phyloP scores from a whole-genome alignment of 2,113 vertebrate species.

The Oryzias melastigma region DNA sequence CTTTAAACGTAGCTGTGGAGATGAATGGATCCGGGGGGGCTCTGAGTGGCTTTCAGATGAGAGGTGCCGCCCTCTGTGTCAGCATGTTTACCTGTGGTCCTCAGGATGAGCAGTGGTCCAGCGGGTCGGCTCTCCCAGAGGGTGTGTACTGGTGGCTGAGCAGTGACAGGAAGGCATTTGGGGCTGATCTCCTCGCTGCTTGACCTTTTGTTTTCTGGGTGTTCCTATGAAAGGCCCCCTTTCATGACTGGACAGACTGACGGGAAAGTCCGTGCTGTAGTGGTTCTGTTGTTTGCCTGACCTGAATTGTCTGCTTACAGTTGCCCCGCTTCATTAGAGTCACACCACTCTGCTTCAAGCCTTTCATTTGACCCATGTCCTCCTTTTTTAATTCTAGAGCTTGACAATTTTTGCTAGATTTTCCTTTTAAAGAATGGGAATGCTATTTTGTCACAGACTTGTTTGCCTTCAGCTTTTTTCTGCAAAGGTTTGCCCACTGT shows the following conservation, averaged over 20 bases:
- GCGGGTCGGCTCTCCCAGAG: constrained; percentile 38
- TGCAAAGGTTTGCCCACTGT: too few species aligned
- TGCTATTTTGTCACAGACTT: not conserved
- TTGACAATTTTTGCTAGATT: too few species aligned
- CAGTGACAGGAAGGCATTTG: constrained; percentile 36
- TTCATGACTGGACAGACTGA: constrained; percentile 37
- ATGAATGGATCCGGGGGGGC: constrained; percentile 60
- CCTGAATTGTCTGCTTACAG: not conserved
- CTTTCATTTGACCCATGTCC: not conserved
- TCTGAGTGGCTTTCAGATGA: constrained; percentile 58
- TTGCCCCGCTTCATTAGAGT: not conserved
- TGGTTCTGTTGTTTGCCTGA: constrained; percentile 12
- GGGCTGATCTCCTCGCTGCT: constrained; percentile 35
- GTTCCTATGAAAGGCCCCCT: constrained; percentile 41
- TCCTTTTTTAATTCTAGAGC: too few species aligned
- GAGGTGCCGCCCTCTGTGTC: constrained; percentile 68
- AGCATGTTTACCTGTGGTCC: constrained; percentile 4
- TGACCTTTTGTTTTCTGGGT: constrained; percentile 30
- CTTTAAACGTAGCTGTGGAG: constrained; percentile 38
- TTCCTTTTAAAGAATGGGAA: too few species aligned
- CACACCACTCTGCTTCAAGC: not conserved
- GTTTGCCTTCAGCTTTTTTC: constrained; percentile 9
- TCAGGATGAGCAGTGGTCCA: not conserved
- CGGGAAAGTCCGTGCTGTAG: constrained; percentile 12
- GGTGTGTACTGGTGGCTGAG: constrained; percentile 48